Evolutionary conservation across 2,797 vertebrate genomes (phyloP).

Genomic region (Typhlichthys subterraneus): DNA sequence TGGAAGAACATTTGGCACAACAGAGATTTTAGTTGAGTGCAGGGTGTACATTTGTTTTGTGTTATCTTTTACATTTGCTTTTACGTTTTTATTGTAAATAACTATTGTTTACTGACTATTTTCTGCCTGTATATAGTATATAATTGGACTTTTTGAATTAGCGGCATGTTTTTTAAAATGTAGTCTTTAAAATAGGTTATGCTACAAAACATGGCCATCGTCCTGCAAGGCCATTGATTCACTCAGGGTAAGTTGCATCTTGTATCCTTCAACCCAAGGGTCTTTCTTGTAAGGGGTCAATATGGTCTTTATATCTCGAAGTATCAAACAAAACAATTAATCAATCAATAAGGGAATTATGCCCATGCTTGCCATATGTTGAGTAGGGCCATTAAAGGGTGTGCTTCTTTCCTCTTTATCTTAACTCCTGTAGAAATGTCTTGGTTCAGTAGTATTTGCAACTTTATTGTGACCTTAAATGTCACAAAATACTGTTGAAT

Average conservation of each 20-base stretch:
- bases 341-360: constrained; percentile 64
- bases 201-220: constrained; percentile 41
- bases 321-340: constrained; percentile 37
- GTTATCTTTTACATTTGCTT: constrained; percentile 59
- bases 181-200: constrained; percentile 25
- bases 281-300: constrained; percentile 57
- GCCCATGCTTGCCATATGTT: constrained; percentile 30
- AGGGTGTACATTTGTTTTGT: constrained; percentile 30
- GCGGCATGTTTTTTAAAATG: constrained; percentile 37
- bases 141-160: constrained; percentile 72
- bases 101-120: constrained; percentile 64
- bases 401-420: no score
- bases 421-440: no score
- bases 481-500: no score
- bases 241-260: constrained; percentile 75
- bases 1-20: constrained; percentile 69
- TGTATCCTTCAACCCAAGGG: constrained; percentile 56
- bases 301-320: constrained; percentile 50
- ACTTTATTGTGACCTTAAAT: no score
- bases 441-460: no score
- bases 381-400: constrained; percentile 38
- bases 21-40: constrained; percentile 45
- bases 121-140: constrained; percentile 73
- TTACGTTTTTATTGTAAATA: constrained; percentile 69
- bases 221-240: constrained; percentile 70